Conservation (phyloP, 2,797 vertebrate genomes). For the Nothura maculosa region DNA sequence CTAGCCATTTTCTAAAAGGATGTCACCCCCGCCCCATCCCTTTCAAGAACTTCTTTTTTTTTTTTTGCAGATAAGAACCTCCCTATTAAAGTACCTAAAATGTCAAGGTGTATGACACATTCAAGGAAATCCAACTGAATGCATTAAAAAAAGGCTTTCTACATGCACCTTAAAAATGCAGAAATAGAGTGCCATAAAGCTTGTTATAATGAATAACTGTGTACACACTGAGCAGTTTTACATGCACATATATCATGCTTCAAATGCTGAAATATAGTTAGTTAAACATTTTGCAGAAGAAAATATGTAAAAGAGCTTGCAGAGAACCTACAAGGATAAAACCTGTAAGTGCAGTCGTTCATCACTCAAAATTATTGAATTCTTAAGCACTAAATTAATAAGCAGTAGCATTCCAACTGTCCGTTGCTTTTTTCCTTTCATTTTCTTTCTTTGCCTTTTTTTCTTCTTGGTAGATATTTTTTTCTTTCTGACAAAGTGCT, state of each 20-base stretch:
- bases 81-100: slow-evolving; percentile 55
- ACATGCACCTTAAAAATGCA: slow-evolving; percentile 46
- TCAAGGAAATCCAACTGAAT: slow-evolving; percentile 62
- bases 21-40: background rate
- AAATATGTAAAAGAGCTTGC: slow-evolving; percentile 39
- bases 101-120: slow-evolving; percentile 40
- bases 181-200: slow-evolving; percentile 54
- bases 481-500: background rate
- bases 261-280: slow-evolving; percentile 71
- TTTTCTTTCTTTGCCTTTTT: background rate
- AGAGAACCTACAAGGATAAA: slow-evolving; percentile 48
- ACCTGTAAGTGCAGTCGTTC: slow-evolving; percentile 61
- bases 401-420: slow-evolving; percentile 21
- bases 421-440: background rate
- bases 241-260: slow-evolving; percentile 51
- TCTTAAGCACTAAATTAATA: slow-evolving; percentile 56
- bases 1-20: slow-evolving; percentile 66
- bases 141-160: background rate
- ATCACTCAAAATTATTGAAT: slow-evolving; percentile 46
- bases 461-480: background rate
- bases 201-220: slow-evolving; percentile 74
- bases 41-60: slow-evolving; percentile 66
- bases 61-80: slow-evolving; percentile 64
- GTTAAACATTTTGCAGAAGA: slow-evolving; percentile 68
- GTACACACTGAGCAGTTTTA: slow-evolving; percentile 42